Conservation (phyloP, 2,797 vertebrate genomes). For the Myioborus miniatus region DNA sequence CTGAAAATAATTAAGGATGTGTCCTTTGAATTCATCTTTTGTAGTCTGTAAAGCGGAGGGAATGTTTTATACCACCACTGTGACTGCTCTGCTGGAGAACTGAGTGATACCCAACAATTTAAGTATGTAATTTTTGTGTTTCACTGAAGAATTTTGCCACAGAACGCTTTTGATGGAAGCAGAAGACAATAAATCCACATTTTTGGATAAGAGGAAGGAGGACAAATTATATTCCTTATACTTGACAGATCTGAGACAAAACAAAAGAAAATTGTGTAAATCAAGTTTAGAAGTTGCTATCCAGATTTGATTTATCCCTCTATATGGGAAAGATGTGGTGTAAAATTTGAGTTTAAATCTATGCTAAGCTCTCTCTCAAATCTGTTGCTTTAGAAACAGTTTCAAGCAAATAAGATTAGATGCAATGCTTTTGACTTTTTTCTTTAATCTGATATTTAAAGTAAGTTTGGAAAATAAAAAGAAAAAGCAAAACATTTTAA, state of each 20-base stretch:
- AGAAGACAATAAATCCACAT: background rate
- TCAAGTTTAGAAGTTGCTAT: background rate
- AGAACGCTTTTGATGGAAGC: background rate
- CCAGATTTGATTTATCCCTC: background rate
- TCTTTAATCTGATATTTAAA: background rate
- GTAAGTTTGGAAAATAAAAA: background rate
- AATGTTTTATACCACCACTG: background rate
- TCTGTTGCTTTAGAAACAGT: background rate
- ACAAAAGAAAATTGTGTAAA: background rate
- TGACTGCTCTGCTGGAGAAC: background rate
- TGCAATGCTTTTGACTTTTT: background rate
- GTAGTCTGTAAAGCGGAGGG: background rate
- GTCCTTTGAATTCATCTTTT: background rate
- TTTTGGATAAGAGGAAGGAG: background rate
- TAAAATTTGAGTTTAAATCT: background rate
- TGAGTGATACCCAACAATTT: background rate
- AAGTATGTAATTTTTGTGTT: background rate
- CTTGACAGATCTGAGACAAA: background rate
- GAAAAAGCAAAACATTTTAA: background rate
- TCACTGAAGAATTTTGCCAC: background rate
- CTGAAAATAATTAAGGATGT: background rate
- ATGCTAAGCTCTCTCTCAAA: background rate
- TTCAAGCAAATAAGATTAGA: background rate
- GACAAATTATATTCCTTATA: background rate
- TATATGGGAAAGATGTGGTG: background rate